Conservation (phyloP, 2,888 invertebrate genomes). For the Tethea ocularis region DNA sequence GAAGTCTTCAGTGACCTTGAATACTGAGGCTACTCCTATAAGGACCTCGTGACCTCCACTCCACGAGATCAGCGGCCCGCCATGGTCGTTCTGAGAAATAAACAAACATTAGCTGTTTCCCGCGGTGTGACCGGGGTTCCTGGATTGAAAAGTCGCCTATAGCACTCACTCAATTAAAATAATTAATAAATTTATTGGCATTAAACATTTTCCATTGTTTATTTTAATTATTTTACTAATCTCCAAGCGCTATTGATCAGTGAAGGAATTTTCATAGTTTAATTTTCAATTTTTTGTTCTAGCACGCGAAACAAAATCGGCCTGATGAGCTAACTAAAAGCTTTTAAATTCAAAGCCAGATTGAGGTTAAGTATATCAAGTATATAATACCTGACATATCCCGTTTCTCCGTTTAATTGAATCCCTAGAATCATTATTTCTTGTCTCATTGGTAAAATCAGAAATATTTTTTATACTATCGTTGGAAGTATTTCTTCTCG, state of each 20-base stretch:
- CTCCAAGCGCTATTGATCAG: too few relatives aligned
- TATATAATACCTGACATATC: slow-evolving; percentile 30
- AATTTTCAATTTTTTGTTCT: too few relatives aligned
- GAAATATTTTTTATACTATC: not conserved
- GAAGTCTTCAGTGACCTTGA: slow-evolving; percentile 32
- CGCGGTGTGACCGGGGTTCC: too few relatives aligned
- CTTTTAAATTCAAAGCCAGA: not conserved
- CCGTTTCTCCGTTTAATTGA: slow-evolving; percentile 21
- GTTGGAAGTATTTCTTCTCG: not conserved
- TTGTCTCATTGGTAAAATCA: not conserved
- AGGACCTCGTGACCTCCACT: slow-evolving; percentile 41
- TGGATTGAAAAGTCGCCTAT: too few relatives aligned
- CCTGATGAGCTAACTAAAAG: too few relatives aligned
- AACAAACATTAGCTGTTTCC: not conserved
- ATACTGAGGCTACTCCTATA: slow-evolving; percentile 59
- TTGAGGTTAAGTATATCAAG: not conserved
- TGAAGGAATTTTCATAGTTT: too few relatives aligned
- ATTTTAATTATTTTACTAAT: too few relatives aligned
- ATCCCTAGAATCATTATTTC: not conserved
- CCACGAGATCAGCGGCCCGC: slow-evolving; percentile 59
- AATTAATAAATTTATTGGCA: too few relatives aligned
- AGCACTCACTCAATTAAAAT: too few relatives aligned
- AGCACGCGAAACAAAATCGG: too few relatives aligned
- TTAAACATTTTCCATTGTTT: too few relatives aligned
- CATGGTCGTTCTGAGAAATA: slow-evolving; percentile 58